phyloP scores from a whole-genome alignment of 2,113 vertebrate genomes.

The Mus spicilegus region DNA sequence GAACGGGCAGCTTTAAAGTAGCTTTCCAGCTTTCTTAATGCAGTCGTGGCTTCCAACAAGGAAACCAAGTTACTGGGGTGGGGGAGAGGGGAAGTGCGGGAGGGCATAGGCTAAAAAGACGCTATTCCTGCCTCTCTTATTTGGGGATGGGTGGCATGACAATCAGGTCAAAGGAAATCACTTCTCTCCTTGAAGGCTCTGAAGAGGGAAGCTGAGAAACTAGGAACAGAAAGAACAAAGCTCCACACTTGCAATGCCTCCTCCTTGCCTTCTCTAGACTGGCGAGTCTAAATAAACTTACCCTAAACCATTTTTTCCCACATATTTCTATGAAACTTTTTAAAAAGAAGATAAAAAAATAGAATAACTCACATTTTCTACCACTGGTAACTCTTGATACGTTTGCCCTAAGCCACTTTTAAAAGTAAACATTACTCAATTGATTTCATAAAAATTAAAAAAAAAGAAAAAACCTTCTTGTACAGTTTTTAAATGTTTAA shows the following conservation, averaged over 20 bases:
- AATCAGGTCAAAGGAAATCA: neutral
- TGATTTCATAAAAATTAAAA: conserved; percentile 2
- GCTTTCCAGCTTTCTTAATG: neutral
- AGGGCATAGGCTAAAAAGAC: neutral
- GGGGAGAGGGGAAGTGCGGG: too few relatives aligned
- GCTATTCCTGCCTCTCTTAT: accelerated
- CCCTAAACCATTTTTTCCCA: neutral
- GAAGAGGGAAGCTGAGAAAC: neutral
- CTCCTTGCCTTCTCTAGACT: neutral
- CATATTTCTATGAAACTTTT: neutral
- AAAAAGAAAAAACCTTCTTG: neutral
- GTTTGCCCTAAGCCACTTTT: neutral
- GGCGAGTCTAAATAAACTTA: neutral
- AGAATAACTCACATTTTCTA: neutral
- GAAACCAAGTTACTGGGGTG: neutral
- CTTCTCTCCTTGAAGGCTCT: neutral
- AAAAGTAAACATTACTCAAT: neutral
- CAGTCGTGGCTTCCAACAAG: neutral
- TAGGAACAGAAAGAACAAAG: neutral
- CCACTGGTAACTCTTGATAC: neutral
- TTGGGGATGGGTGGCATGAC: neutral
- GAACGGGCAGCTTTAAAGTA: too few relatives aligned
- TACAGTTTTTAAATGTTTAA: neutral
- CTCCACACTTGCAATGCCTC: too few relatives aligned
- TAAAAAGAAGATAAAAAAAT: neutral